Base-by-base conservation (phyloP, 2,113 vertebrate species). In the Regulus satrapa region DNA sequence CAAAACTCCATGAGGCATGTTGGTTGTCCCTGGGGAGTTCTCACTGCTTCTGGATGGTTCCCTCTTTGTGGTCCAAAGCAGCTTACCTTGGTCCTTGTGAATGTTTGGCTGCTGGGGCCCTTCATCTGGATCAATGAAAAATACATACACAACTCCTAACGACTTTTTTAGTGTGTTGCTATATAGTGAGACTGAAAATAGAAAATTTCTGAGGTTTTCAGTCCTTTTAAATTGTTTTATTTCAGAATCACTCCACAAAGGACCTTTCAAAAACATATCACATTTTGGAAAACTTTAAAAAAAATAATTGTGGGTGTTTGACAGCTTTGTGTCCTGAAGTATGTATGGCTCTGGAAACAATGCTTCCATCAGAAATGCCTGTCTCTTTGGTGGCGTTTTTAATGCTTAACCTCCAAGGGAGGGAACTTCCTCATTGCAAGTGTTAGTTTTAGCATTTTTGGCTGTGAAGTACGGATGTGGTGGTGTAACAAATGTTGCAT, bases 361-460 rank as follows among this genome's bases (percentile, higher is more conserved):
- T 4, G 4, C 36, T 72, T 63, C 34, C 38, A 2, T n/a, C 52
- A 56, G 56, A 84, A 84, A 34, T 0, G 0, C 43, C 36, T 34
- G 28, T 45, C 49, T 82, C 17, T 51, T 49, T 72, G 38, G 41
- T 54, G 73, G 19, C 91, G 34, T 77, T 92, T 92, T 91, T 59
- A 56, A 36, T 89, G 48, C 58, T 91, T 91, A 84, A 52, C 76
- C 74, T 89, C 49, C 13, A 48, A 76, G 84, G 85, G 89, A 94
- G 91, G 77, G 61, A 87, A 92, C 84, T 95, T 97, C 89, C 87
- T 95, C 61, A 20, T 45, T 73, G 49, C 31, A 75, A 92, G 63
- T 31, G 66, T 73, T 85, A 69, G 58, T 91, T 91, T 85, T 72
- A 67, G 49, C 1, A 4, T 34, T 68, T 89, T 85, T 85, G 87